A percentile compares a stretch with the other conserved stretches of the same genome.
phyloP scores from a whole-genome alignment of 1,140 invertebrate species.

The Bombus polaris region DNA sequence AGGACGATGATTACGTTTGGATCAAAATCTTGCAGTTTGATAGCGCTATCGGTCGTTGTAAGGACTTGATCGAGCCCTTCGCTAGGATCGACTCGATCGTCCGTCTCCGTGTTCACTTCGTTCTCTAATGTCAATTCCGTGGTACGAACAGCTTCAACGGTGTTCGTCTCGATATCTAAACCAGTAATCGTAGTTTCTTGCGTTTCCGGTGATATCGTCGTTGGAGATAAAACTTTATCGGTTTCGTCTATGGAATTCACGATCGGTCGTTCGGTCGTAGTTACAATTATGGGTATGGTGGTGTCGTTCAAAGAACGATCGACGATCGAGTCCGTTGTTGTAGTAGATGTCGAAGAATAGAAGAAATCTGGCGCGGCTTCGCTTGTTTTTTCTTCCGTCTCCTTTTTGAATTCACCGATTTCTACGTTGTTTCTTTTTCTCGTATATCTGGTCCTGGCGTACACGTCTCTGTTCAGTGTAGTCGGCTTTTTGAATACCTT shows the following conservation, averaged over 20 bases:
- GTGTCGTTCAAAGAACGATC: not conserved
- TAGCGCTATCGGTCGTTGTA: not conserved
- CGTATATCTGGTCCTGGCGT: constrained; percentile 51
- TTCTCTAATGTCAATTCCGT: constrained; percentile 4
- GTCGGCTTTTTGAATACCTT: constrained; percentile 59
- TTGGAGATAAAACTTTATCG: not conserved
- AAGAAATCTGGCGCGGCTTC: no score
- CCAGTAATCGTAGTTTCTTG: not conserved
- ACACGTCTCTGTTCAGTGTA: constrained; percentile 34
- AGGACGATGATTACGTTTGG: constrained; percentile 26
- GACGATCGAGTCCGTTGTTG: no score
- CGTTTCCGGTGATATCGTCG: not conserved
- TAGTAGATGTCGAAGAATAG: not conserved
- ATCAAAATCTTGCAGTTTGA: constrained; percentile 22
- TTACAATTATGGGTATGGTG: not conserved
- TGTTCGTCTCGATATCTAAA: constrained; percentile 20
- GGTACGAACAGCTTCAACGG: not conserved
- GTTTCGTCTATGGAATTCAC: constrained; percentile 22
- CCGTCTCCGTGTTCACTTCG: constrained; percentile 13
- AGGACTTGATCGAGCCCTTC: not conserved
- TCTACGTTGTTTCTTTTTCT: constrained; percentile 52
- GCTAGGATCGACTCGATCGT: not conserved
- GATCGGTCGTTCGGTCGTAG: not conserved
- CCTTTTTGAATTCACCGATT: not conserved
- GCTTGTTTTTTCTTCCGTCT: not conserved